These are phyloP conservation scores for Vanacampus margaritifer DNA, from an alignment of 2,113 vertebrate species.

Conservation along the genomic window DNA sequence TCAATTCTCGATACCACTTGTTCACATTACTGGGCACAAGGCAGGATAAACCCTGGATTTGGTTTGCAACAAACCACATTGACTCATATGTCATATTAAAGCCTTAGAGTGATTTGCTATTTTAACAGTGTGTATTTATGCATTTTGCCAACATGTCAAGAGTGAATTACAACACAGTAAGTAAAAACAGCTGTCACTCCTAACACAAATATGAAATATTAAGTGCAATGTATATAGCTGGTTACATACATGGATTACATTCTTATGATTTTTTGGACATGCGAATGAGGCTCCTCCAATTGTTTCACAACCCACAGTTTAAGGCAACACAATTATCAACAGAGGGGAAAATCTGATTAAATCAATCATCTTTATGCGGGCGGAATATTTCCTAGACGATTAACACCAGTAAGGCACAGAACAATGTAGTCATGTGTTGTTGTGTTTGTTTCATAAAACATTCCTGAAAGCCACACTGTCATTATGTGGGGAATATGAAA, in stretches of 20 bases:
- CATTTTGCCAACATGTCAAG: no score
- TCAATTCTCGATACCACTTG: no score
- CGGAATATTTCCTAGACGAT: neutral
- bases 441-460: slow-evolving; percentile 61
- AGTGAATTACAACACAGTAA: no score
- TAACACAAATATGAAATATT: no score
- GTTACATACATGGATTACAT: neutral
- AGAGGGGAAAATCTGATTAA: slow-evolving; percentile 38
- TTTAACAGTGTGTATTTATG: no score
- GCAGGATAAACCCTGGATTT: no score
- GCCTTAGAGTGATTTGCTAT: no score
- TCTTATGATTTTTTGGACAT: neutral
- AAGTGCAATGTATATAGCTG: neutral
- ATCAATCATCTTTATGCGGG: slow-evolving; percentile 31
- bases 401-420: slow-evolving; percentile 23
- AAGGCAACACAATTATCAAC: neutral
- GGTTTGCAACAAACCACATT: no score
- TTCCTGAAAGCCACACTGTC: slow-evolving; percentile 59
- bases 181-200: no score
- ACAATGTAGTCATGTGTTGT: slow-evolving; percentile 38
- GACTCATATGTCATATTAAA: no score
- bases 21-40: no score
- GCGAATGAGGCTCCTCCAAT: neutral
- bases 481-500: slow-evolving; percentile 68
- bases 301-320: slow-evolving; percentile 10